phyloP scores from a whole-genome alignment of 2,113 vertebrate species.

The Lophura nycthemera region DNA sequence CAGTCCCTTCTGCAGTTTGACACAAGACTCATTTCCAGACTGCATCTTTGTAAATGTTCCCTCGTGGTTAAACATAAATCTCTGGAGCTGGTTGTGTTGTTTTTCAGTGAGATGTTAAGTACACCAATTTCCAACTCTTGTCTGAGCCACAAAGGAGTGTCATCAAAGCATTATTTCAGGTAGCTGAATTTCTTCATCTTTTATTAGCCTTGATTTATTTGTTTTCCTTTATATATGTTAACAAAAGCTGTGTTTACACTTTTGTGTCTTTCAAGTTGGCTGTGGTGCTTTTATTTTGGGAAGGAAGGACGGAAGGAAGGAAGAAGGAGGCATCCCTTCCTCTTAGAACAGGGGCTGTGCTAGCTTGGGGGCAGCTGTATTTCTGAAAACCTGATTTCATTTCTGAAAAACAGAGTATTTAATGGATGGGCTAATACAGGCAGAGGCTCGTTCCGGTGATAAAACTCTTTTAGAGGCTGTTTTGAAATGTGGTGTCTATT shows the following conservation, averaged over 20 bases:
- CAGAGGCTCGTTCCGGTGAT: not conserved
- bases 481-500: not conserved
- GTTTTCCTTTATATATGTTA: not conserved
- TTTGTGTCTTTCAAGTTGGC: conserved; percentile 16
- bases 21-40: conserved; percentile 20
- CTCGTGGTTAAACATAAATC: conserved; percentile 11
- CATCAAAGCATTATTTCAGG: not conserved
- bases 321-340: not conserved
- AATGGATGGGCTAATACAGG: not conserved
- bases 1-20: conserved; percentile 25
- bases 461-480: not conserved
- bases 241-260: not conserved
- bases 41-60: conserved; percentile 34
- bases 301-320: not conserved
- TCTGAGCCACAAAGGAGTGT: not conserved
- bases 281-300: not conserved
- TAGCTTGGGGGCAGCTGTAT: not conserved
- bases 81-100: not conserved
- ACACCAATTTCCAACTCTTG: not conserved
- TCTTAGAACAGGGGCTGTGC: not conserved
- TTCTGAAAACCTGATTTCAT: not conserved
- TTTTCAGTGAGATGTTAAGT: not conserved
- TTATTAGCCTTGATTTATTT: not conserved
- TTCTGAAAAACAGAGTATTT: not conserved
- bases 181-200: conserved; percentile 23